Conservation (phyloP, 2,113 vertebrate genomes). For the Neomonachus schauinslandi region DNA sequence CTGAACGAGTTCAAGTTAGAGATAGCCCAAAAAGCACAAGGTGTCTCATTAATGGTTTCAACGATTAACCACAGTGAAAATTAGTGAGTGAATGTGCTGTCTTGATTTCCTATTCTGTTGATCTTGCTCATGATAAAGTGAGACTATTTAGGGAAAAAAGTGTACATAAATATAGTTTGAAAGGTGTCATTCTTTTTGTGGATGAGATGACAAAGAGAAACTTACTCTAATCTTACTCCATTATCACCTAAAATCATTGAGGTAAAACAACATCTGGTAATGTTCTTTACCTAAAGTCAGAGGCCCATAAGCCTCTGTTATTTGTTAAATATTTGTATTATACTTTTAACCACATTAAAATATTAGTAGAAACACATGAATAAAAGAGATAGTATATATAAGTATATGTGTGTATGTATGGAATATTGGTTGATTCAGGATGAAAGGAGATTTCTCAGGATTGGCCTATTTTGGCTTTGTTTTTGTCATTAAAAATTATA, state of each 20-base stretch:
- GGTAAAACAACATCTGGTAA: background rate
- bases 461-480: background rate
- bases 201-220: constrained; percentile 2
- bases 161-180: background rate
- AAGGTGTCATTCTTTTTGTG: background rate
- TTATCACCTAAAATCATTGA: constrained; percentile 2
- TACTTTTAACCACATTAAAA: background rate
- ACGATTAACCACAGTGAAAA: constrained; percentile 68
- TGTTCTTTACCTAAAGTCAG: constrained; percentile 7
- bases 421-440: background rate
- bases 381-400: background rate
- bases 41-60: constrained; percentile 66
- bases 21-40: constrained; percentile 60
- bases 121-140: constrained; percentile 49
- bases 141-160: background rate
- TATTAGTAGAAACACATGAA: background rate
- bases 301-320: background rate
- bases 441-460: background rate
- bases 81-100: constrained; percentile 45
- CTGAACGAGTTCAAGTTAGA: constrained; percentile 69
- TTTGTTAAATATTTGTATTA: constrained; percentile 18
- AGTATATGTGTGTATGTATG: rapidly evolving
- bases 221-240: background rate
- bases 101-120: constrained; percentile 60
- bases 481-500: background rate